These are phyloP conservation scores for Phrynocephalus versicolor DNA, from an alignment of 2,113 vertebrate genomes.

Conservation along the genomic window DNA sequence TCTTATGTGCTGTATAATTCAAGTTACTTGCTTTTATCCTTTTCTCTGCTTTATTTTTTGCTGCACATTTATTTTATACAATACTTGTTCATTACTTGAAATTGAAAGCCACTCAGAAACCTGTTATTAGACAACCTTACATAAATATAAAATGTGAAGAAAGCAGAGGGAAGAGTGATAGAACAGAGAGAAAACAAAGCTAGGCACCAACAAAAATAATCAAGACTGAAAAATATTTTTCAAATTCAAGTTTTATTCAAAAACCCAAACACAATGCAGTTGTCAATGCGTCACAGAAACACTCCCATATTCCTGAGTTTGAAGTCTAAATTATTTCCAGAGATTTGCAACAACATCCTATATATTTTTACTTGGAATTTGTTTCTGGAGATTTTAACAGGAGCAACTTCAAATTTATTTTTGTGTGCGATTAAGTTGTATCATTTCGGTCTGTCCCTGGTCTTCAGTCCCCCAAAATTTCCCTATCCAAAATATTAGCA, in stretches of 20 bases:
- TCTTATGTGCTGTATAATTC: background rate
- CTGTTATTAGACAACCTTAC: background rate
- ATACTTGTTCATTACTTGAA: background rate
- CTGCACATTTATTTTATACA: background rate
- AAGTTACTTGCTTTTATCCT: background rate
- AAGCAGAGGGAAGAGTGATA: background rate
- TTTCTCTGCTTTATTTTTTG: background rate
- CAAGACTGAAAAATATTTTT: background rate
- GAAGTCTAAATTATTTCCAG: background rate
- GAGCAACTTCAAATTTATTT: background rate
- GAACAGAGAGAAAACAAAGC: background rate
- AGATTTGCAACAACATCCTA: background rate
- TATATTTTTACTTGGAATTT: background rate
- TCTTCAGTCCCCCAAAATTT: background rate
- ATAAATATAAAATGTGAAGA: background rate
- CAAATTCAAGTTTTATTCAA: background rate
- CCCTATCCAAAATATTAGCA: background rate
- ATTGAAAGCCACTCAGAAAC: background rate
- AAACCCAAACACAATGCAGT: background rate
- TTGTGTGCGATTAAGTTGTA: background rate
- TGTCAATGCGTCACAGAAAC: background rate
- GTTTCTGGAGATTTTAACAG: background rate
- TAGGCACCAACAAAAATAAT: background rate
- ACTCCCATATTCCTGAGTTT: slow-evolving; percentile 8
- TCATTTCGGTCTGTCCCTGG: background rate